These are phyloP conservation scores for Parasteatoda lunata DNA, from an alignment of 2,888 invertebrate species.

Conservation along the genomic window DNA sequence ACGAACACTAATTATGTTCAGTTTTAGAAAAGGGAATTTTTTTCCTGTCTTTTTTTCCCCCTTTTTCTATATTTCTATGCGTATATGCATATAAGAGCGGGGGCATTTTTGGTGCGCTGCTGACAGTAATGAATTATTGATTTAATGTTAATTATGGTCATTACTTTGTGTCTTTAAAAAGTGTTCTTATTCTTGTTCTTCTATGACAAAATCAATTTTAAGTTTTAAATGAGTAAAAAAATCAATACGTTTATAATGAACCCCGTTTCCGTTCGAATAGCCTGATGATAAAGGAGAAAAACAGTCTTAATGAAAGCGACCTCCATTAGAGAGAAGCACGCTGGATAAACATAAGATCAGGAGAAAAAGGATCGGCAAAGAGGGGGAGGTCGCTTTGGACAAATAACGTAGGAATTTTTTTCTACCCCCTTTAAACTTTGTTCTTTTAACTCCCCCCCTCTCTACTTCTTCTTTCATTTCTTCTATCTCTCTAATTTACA, in stretches of 20 bases:
- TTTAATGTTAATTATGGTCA: constrained; percentile 69
- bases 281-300: constrained; percentile 65
- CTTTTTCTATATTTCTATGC: constrained; percentile 34
- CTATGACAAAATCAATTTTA: constrained; percentile 69
- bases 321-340: constrained; percentile 62
- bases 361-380: constrained; percentile 38
- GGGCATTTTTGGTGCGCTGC: constrained; percentile 59
- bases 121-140: constrained; percentile 69
- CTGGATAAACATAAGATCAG: constrained; percentile 67
- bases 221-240: constrained; percentile 69
- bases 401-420: constrained; percentile 65
- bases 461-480: constrained; percentile 46
- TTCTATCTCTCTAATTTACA: constrained; percentile 68
- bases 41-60: constrained; percentile 21
- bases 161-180: constrained; percentile 69
- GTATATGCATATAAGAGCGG: constrained; percentile 54
- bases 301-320: constrained; percentile 68
- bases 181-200: constrained; percentile 68
- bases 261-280: constrained; percentile 66
- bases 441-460: constrained; percentile 18
- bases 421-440: constrained; percentile 52
- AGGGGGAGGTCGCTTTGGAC: constrained; percentile 40
- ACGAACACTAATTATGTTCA: constrained; percentile 68
- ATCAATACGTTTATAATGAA: constrained; percentile 69
- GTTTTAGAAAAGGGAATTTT: constrained; percentile 65